These are phyloP conservation scores for Axis porcinus DNA, from an alignment of 2,113 vertebrate species.

Conservation along the genomic window DNA sequence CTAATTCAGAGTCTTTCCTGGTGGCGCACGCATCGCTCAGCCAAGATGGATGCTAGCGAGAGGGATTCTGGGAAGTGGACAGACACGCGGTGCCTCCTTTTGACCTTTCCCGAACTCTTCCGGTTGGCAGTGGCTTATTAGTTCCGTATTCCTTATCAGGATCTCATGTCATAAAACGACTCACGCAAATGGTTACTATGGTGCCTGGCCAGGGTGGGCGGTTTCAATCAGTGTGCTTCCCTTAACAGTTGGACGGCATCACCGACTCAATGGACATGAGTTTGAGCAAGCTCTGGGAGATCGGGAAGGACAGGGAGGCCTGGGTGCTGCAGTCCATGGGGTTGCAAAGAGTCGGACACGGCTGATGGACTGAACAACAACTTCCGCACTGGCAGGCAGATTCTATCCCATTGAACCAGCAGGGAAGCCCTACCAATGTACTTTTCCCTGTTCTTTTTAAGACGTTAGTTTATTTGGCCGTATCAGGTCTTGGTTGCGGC, in stretches of 20 bases:
- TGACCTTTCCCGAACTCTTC: no score
- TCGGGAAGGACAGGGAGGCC: neutral
- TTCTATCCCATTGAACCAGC: neutral
- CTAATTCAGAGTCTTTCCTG: no score
- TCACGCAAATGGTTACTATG: no score
- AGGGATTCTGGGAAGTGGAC: no score
- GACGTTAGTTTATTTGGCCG: neutral
- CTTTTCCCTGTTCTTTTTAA: neutral
- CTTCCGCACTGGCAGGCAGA: neutral
- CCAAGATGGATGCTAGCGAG: no score
- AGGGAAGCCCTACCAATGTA: neutral
- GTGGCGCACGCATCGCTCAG: no score
- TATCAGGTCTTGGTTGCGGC: neutral
- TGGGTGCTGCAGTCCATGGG: neutral
- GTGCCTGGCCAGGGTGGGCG: no score
- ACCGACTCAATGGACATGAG: neutral
- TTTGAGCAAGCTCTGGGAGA: neutral
- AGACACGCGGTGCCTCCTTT: no score
- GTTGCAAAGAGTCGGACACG: accelerated
- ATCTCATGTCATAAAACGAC: no score
- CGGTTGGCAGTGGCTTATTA: no score
- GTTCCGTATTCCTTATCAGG: no score
- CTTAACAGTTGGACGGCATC: neutral
- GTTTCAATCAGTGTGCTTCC: no score
- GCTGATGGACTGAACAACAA: neutral